These are phyloP conservation scores for Sandelia bainsii DNA, from an alignment of 2,797 vertebrate genomes.

Conservation along the genomic window DNA sequence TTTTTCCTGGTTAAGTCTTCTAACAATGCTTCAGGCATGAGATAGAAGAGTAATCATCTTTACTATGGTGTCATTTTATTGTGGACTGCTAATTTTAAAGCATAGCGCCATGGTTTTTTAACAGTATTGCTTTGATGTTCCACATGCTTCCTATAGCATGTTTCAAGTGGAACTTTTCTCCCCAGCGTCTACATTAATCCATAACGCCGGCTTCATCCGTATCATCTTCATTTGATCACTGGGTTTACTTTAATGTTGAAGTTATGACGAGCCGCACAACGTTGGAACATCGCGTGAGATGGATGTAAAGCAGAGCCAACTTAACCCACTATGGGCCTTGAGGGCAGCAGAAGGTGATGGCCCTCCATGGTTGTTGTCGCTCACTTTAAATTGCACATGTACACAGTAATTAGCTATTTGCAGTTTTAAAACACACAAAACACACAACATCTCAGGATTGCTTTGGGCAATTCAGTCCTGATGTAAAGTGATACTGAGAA, in stretches of 20 bases:
- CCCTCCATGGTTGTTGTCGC: not conserved
- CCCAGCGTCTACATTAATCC: constrained; percentile 20
- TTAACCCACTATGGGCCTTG: not conserved
- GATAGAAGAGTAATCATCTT: constrained; percentile 15
- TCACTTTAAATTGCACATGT: too few relatives aligned
- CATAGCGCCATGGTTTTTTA: constrained; percentile 24
- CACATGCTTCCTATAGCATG: constrained; percentile 17
- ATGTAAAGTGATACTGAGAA: not conserved
- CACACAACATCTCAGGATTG: not conserved
- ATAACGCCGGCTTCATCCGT: constrained; percentile 5
- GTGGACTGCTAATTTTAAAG: constrained; percentile 43
- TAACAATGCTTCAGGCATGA: not conserved
- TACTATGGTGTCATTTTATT: constrained; percentile 30
- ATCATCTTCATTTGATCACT: constrained; percentile 15
- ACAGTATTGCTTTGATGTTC: constrained; percentile 47
- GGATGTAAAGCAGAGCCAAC: constrained; percentile 4
- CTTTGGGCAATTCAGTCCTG: not conserved
- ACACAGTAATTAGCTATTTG: too few relatives aligned
- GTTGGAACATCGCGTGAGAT: not conserved
- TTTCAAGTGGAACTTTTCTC: constrained; percentile 24
- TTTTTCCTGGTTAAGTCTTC: not conserved
- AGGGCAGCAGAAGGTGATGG: not conserved
- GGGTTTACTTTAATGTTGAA: not conserved
- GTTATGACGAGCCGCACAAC: not conserved
- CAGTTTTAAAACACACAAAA: not conserved